A percentile compares a stretch with the other conserved stretches of the same genome.
Evolutionary conservation across 1,140 invertebrate genomes (phyloP).

Genomic region (Colletes latitarsis): DNA sequence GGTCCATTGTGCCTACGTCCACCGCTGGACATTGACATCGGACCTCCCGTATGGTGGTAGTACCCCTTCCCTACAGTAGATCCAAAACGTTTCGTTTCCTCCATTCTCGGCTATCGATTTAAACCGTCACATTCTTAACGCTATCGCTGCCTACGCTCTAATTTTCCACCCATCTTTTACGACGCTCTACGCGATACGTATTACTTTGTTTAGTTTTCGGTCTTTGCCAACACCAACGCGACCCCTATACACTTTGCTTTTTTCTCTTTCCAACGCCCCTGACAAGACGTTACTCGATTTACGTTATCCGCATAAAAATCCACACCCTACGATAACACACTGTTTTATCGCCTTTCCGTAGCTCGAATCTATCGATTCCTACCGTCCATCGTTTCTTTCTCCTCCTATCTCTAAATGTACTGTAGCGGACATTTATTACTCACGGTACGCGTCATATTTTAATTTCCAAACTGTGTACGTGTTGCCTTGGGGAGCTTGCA

Average conservation of each 20-base stretch:
- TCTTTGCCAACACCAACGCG: background rate
- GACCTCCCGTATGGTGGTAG: conserved; percentile 71
- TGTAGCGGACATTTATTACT: no score
- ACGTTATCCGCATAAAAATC: background rate
- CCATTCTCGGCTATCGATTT: conserved; percentile 19
- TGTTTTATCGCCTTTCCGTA: background rate
- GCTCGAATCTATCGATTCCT: background rate
- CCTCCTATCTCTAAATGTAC: background rate
- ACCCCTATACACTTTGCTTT: background rate
- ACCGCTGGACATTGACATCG: conserved; percentile 71
- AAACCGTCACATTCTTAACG: background rate
- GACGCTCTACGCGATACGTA: background rate
- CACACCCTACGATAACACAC: conserved; percentile 4
- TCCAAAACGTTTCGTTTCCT: conserved; percentile 69
- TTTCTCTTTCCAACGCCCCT: background rate
- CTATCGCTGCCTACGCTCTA: background rate
- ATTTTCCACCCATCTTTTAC: background rate
- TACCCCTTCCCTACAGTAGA: conserved; percentile 80
- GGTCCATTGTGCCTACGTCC: conserved; percentile 68
- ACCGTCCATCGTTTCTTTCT: background rate
- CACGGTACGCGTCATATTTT: no score
- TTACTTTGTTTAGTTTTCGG: background rate
- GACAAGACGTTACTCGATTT: background rate
- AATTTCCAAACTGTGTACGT: no score
- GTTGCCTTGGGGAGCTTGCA: no score